Evolutionary conservation across 1,140 invertebrate species (phyloP).

Genomic region (Panagrolaimus sp.): DNA sequence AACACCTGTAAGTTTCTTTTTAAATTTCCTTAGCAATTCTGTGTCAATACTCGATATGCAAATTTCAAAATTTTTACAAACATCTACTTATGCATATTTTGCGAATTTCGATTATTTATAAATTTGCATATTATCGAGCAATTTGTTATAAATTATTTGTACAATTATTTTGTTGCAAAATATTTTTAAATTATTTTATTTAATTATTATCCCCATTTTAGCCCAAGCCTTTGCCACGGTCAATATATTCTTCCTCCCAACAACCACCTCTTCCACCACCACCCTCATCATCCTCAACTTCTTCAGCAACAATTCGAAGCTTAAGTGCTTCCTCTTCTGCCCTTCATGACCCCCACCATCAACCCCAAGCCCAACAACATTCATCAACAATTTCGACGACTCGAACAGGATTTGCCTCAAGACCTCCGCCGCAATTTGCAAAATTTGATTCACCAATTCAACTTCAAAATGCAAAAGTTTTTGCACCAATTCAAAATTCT

Average conservation of each 20-base stretch:
- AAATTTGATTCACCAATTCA: conserved; percentile 12
- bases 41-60: too few species aligned
- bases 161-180: too few species aligned
- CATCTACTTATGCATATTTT: too few species aligned
- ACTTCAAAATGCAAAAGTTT: conserved; percentile 13
- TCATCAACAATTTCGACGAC: background rate
- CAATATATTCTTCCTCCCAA: background rate
- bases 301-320: background rate
- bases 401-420: background rate
- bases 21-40: too few species aligned
- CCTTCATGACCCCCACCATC: background rate
- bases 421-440: conserved; percentile 6
- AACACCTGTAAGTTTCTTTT: conserved; percentile 6
- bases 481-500: background rate
- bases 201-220: too few species aligned
- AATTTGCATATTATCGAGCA: too few species aligned
- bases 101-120: too few species aligned
- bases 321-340: background rate
- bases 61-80: too few species aligned
- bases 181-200: too few species aligned
- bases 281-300: background rate
- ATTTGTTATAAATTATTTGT: too few species aligned
- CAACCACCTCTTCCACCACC: background rate
- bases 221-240: background rate
- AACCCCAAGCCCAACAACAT: too few species aligned